These are phyloP conservation scores for Pluvialis apricaria DNA, from an alignment of 2,113 vertebrate genomes.

Conservation along the genomic window DNA sequence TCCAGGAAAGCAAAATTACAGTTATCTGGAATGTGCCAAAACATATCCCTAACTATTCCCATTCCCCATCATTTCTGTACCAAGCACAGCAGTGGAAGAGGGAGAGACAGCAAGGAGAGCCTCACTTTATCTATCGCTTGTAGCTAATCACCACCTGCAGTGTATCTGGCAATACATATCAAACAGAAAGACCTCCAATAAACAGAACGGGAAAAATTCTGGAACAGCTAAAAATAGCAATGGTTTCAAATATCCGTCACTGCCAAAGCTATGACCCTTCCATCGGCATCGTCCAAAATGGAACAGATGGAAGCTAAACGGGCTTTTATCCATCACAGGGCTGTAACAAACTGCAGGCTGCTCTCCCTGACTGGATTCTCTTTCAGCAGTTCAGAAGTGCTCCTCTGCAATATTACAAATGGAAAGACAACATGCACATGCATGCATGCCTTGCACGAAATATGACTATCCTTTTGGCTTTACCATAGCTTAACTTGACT, in stretches of 20 bases:
- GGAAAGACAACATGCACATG: accelerated
- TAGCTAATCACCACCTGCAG: background rate
- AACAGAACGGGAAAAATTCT: background rate
- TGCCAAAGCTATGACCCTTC: background rate
- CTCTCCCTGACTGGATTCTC: background rate
- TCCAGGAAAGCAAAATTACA: background rate
- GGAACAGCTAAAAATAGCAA: background rate
- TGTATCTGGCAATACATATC: background rate
- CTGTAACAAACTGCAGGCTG: background rate
- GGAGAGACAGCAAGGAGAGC: background rate
- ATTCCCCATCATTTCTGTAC: background rate
- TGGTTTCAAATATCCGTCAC: background rate
- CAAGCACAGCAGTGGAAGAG: background rate
- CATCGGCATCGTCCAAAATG: accelerated
- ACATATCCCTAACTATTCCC: background rate
- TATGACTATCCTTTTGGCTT: background rate
- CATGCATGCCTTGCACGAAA: background rate
- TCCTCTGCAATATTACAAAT: background rate
- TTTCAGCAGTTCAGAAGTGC: background rate
- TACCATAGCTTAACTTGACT: background rate
- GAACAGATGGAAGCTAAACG: background rate
- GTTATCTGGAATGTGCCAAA: background rate
- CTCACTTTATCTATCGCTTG: background rate
- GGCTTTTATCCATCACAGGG: background rate
- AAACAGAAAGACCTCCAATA: background rate